A percentile compares a stretch with the other conserved stretches of the same genome.
These are phyloP conservation scores for Tachysurus vachellii DNA, from an alignment of 2,113 vertebrate genomes.

Conservation along the genomic window DNA sequence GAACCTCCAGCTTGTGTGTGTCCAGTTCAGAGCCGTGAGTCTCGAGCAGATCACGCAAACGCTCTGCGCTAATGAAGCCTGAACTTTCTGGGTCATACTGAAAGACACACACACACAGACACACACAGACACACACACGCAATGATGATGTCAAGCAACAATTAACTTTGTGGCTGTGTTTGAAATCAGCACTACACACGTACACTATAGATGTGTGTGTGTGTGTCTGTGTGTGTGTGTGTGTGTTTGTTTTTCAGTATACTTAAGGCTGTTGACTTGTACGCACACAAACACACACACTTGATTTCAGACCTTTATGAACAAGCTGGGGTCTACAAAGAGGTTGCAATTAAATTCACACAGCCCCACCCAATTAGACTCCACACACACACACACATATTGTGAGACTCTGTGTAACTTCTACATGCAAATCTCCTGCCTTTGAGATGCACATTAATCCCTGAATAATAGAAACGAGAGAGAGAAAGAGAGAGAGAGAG, in stretches of 20 bases:
- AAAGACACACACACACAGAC: conserved; percentile 49
- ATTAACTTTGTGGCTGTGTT: neutral
- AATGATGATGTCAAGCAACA: neutral
- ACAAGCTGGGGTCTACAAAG: conserved; percentile 53
- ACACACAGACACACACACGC: conserved; percentile 44
- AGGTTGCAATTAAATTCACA: conserved; percentile 15
- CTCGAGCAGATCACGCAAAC: conserved; percentile 88
- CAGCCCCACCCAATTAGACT: conserved; percentile 34
- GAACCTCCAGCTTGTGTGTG: conserved; percentile 93
- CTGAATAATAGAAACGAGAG: conserved; percentile 53
- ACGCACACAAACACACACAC: conserved; percentile 3
- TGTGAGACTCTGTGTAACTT: conserved; percentile 6
- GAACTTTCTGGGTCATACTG: conserved; percentile 93
- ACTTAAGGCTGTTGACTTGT: neutral
- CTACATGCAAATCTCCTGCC: conserved; percentile 20
- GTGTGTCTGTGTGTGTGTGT: neutral
- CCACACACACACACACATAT: conserved; percentile 37
- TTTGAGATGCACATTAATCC: conserved; percentile 56
- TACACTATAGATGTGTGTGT: neutral
- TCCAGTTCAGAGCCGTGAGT: conserved; percentile 88
- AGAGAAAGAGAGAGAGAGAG: neutral
- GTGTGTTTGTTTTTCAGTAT: neutral
- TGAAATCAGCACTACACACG: neutral
- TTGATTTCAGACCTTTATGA: neutral
- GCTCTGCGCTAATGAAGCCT: conserved; percentile 92